These are phyloP conservation scores for Chelonia mydas DNA, from an alignment of 2,797 vertebrate species.

Conservation along the genomic window DNA sequence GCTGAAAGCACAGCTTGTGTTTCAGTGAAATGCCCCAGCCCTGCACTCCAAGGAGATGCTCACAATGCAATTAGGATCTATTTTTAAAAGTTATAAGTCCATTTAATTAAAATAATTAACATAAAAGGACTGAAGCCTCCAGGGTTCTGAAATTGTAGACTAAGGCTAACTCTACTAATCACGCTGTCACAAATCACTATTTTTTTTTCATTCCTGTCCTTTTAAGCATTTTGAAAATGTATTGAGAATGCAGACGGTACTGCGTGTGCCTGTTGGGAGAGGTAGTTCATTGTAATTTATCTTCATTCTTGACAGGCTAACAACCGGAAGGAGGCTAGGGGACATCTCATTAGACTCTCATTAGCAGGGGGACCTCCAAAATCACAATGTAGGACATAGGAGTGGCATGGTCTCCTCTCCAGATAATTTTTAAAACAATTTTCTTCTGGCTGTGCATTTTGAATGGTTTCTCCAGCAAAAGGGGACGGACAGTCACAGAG, in stretches of 20 bases:
- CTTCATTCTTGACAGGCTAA: background rate
- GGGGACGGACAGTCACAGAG: background rate
- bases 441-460: background rate
- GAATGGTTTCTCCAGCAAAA: background rate
- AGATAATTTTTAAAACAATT: background rate
- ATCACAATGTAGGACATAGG: background rate
- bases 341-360: background rate
- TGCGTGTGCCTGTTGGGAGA: background rate
- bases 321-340: background rate
- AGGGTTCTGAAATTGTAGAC: background rate
- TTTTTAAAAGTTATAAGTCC: background rate
- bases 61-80: background rate
- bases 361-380: background rate
- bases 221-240: rapidly evolving
- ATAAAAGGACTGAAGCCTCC: background rate
- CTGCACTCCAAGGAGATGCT: background rate
- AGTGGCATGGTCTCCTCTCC: background rate
- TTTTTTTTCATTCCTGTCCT: background rate
- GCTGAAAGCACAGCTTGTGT: background rate
- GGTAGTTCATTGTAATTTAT: background rate
- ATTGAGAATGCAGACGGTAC: background rate
- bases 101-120: background rate
- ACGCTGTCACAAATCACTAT: background rate
- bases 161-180: background rate
- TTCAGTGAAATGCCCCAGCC: background rate